A percentile compares a stretch with the other conserved stretches of the same genome.
These are phyloP conservation scores for Sphaeramia orbicularis DNA, from an alignment of 2,797 vertebrate species.

Conservation along the genomic window DNA sequence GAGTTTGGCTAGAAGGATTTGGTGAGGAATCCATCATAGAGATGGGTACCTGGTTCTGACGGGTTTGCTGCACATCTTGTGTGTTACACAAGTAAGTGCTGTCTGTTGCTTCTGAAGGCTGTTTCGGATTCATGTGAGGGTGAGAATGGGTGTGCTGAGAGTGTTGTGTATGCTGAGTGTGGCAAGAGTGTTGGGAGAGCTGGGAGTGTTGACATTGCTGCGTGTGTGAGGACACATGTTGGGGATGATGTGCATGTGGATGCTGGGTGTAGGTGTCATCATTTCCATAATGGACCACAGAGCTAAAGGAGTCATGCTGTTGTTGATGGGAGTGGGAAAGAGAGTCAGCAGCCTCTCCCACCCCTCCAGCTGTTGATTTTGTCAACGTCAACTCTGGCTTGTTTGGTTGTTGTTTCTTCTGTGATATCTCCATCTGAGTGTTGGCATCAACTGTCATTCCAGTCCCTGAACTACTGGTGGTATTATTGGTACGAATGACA, in stretches of 20 bases:
- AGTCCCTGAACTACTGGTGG: constrained; percentile 67
- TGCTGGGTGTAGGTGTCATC: constrained; percentile 79
- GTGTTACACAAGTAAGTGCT: constrained; percentile 83
- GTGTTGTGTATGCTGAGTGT: constrained; percentile 76
- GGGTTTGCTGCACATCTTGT: constrained; percentile 75
- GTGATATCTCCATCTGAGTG: constrained; percentile 86
- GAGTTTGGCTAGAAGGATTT: constrained; percentile 81
- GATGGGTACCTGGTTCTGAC: constrained; percentile 82
- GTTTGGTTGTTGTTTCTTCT: constrained; percentile 85
- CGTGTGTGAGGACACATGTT: constrained; percentile 79
- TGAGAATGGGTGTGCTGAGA: constrained; percentile 76
- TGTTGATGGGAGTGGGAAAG: constrained; percentile 75
- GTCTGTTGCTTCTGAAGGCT: constrained; percentile 82
- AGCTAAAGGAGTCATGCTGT: constrained; percentile 72
- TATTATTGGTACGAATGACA: constrained; percentile 90
- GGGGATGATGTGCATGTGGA: constrained; percentile 78
- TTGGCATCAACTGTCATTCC: constrained; percentile 75
- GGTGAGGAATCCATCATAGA: constrained; percentile 86
- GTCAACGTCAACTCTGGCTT: constrained; percentile 73
- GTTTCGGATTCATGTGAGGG: constrained; percentile 86
- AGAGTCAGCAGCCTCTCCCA: constrained; percentile 65
- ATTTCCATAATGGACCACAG: constrained; percentile 79
- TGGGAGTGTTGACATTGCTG: constrained; percentile 81
- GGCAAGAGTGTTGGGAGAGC: constrained; percentile 78
- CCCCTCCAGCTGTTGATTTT: constrained; percentile 83